phyloP scores from a whole-genome alignment of 2,113 vertebrate species.

The Gnathonemus echidnorhynchus region DNA sequence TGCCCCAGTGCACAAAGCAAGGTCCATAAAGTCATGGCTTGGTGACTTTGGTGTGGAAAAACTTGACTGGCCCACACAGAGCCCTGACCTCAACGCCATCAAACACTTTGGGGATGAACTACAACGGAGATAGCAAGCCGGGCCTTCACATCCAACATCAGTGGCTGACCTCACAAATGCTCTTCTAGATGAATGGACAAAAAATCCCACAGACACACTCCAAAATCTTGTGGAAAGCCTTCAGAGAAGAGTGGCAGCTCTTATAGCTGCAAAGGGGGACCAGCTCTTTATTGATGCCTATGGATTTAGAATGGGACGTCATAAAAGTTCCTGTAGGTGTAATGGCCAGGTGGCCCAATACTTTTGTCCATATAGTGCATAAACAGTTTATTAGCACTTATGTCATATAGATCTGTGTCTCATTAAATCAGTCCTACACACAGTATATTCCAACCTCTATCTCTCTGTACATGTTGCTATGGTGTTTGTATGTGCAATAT shows the following conservation, averaged over 20 bases:
- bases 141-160: neutral
- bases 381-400: neutral
- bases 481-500: neutral
- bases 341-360: neutral
- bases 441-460: neutral
- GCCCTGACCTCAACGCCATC: neutral
- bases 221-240: neutral
- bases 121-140: neutral
- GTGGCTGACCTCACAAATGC: neutral
- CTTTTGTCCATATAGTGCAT: neutral
- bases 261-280: neutral
- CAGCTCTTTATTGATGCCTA: neutral
- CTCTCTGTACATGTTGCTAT: too few relatives aligned
- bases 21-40: neutral
- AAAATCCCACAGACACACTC: neutral
- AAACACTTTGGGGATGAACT: neutral
- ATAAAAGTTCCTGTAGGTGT: neutral
- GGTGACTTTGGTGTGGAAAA: neutral
- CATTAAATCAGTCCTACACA: neutral
- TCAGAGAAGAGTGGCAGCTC: neutral
- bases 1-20: neutral
- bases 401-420: neutral
- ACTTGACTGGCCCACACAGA: neutral
- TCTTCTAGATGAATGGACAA: neutral
- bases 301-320: neutral